Conservation (phyloP, 2,797 vertebrate genomes). For the Bucorvus abyssinicus region DNA sequence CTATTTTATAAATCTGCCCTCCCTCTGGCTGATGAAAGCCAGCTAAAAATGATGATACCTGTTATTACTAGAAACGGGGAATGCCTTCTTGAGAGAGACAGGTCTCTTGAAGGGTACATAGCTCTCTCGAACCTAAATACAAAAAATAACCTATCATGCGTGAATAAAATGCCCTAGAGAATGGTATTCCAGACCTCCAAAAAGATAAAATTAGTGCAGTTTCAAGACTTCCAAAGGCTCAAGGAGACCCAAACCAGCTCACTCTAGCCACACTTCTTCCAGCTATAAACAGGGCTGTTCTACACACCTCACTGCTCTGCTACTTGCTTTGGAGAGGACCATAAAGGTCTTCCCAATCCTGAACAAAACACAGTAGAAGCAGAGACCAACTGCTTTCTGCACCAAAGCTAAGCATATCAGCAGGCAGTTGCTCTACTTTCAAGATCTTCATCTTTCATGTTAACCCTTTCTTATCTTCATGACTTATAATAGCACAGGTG, state of each 20-base stretch:
- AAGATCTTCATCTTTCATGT: not conserved
- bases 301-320: not conserved
- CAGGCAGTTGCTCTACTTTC: not conserved
- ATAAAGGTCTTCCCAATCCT: not conserved
- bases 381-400: not conserved
- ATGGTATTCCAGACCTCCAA: not conserved
- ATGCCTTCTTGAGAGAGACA: not conserved
- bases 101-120: not conserved
- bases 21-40: not conserved
- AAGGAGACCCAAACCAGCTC: not conserved
- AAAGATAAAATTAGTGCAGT: not conserved
- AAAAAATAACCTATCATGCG: not conserved
- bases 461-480: not conserved
- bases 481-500: not conserved
- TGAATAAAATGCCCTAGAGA: not conserved
- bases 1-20: not conserved
- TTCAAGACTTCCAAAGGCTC: not conserved
- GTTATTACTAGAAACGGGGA: not conserved
- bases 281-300: not conserved
- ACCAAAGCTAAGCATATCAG: not conserved
- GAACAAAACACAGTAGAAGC: not conserved
- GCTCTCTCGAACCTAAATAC: not conserved
- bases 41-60: not conserved
- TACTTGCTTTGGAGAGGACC: not conserved
- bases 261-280: not conserved